Percentiles rank a stretch among this genome's conserved stretches.
Evolutionary conservation across 2,888 invertebrate species (phyloP).

Genomic region (Drosophila heteroneura): DNA sequence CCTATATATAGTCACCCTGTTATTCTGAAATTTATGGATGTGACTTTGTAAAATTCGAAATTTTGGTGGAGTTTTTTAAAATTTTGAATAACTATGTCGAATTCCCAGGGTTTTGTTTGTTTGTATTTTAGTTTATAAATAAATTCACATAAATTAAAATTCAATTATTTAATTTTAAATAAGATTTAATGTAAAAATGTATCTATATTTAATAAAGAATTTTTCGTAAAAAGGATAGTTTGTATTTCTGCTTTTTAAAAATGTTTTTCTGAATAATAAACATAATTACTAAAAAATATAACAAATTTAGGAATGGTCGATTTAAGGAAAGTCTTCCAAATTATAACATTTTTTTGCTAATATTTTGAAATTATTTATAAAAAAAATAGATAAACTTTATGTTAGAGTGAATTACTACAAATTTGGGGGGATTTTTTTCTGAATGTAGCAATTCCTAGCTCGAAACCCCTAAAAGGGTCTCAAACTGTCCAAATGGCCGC

Average conservation of each 20-base stretch:
- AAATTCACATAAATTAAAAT: no score
- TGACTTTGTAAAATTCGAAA: neutral
- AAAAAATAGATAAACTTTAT: neutral
- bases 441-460: neutral
- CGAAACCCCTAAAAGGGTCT: slow-evolving; percentile 26
- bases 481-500: slow-evolving; percentile 54
- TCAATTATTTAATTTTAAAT: no score
- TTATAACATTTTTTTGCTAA: neutral
- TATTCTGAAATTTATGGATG: neutral
- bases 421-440: neutral
- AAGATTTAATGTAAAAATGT: neutral
- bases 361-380: neutral
- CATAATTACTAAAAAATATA: neutral
- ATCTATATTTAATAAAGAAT: neutral
- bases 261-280: neutral
- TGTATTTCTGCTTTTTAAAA: neutral
- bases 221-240: neutral
- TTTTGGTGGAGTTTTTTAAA: neutral
- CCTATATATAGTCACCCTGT: neutral
- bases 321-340: neutral
- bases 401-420: neutral
- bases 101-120: neutral
- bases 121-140: neutral
- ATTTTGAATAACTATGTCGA: neutral
- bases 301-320: neutral